Conservation (phyloP, 2,888 invertebrate species). For the Caenorhabditis imperialis region DNA sequence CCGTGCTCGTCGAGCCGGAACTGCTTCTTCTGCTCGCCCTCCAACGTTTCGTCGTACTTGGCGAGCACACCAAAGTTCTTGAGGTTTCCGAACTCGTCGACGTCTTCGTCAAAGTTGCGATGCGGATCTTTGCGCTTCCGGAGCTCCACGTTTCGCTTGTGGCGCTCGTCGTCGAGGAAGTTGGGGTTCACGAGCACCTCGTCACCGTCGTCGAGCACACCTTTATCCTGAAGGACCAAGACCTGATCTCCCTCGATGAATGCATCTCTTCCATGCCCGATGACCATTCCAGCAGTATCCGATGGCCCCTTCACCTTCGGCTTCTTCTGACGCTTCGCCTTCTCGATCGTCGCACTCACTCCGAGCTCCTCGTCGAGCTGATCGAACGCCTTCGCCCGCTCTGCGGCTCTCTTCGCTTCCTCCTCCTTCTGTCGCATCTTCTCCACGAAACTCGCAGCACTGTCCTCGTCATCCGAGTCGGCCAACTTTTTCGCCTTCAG, state of each 20-base stretch:
- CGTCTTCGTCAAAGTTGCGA: slow-evolving; percentile 83
- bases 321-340: slow-evolving; percentile 82
- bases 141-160: slow-evolving; percentile 85
- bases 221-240: slow-evolving; percentile 93
- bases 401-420: slow-evolving; percentile 88
- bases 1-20: slow-evolving; percentile 73
- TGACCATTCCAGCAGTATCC: slow-evolving; percentile 84
- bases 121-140: slow-evolving; percentile 86
- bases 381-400: slow-evolving; percentile 91
- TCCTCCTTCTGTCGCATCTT: slow-evolving; percentile 86
- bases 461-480: slow-evolving; percentile 69
- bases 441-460: slow-evolving; percentile 85
- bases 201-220: slow-evolving; percentile 87
- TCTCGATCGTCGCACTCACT: slow-evolving; percentile 87
- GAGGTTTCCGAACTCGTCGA: slow-evolving; percentile 81
- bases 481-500: slow-evolving; percentile 69
- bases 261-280: slow-evolving; percentile 84
- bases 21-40: slow-evolving; percentile 80
- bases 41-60: slow-evolving; percentile 95
- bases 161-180: slow-evolving; percentile 79
- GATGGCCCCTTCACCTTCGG: slow-evolving; percentile 32
- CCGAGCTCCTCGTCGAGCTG: slow-evolving; percentile 96
- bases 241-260: slow-evolving; percentile 83
- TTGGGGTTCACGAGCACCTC: slow-evolving; percentile 88
- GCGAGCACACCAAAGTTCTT: slow-evolving; percentile 82